phyloP scores from a whole-genome alignment of 1,140 invertebrate species.

The Triops cancriformis region DNA sequence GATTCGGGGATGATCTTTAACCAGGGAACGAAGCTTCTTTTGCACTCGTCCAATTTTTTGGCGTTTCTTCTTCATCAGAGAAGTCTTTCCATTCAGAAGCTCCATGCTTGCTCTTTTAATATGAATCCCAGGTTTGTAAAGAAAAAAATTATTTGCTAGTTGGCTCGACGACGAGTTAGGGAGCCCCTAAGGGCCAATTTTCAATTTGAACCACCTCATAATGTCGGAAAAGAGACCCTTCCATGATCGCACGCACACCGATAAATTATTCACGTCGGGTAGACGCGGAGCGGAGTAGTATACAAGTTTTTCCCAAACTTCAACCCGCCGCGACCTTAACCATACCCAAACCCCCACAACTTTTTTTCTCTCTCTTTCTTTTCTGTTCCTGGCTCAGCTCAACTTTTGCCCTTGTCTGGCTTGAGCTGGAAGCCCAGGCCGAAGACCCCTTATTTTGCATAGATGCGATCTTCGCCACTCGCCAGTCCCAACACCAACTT shows the following conservation, averaged over 20 bases:
- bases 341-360: background rate
- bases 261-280: constrained; percentile 1
- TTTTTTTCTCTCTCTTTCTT: background rate
- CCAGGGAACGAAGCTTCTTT: background rate
- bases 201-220: constrained; percentile 1
- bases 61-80: background rate
- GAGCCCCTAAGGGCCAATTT: background rate
- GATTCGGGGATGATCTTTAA: background rate
- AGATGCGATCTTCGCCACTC: background rate
- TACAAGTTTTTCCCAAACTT: background rate
- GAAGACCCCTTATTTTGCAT: constrained; percentile 7
- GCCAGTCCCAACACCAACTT: background rate
- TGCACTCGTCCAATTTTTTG: background rate
- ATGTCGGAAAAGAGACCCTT: constrained; percentile 1
- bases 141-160: background rate
- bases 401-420: too few species aligned
- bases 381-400: background rate
- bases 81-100: background rate
- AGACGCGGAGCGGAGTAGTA: background rate
- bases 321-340: background rate
- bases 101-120: background rate
- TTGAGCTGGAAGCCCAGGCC: background rate
- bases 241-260: background rate
- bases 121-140: background rate
- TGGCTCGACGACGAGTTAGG: background rate